Evolutionary conservation across 2,797 vertebrate species (phyloP).

Genomic region (Thunnus albacares): DNA sequence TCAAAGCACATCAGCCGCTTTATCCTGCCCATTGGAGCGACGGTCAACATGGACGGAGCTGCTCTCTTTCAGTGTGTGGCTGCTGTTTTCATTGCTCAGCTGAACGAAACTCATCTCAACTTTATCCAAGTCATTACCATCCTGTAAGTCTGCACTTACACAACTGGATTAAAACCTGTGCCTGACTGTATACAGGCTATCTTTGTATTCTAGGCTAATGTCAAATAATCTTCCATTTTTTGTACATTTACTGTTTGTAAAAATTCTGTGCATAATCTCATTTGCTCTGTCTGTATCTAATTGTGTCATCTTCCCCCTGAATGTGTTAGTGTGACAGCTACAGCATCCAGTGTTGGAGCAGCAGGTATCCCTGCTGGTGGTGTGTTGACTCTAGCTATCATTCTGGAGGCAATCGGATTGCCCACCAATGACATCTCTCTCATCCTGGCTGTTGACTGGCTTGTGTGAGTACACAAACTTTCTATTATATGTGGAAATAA

Average conservation of each 20-base stretch:
- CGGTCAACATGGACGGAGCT: constrained; percentile 95
- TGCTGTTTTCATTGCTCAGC: constrained; percentile 92
- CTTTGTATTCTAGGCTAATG: too few relatives aligned
- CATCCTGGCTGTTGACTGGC: constrained; percentile 94
- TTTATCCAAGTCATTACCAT: constrained; percentile 93
- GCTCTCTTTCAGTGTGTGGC: constrained; percentile 95
- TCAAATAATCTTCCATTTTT: too few relatives aligned
- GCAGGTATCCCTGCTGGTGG: constrained; percentile 93
- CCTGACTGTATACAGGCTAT: neutral
- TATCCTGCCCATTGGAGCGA: constrained; percentile 93
- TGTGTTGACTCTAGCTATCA: constrained; percentile 92
- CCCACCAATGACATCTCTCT: constrained; percentile 91
- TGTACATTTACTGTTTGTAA: neutral
- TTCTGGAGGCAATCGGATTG: constrained; percentile 91
- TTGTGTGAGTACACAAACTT: constrained; percentile 88
- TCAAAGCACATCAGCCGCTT: constrained; percentile 94
- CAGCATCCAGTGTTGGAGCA: constrained; percentile 93
- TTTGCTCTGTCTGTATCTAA: neutral
- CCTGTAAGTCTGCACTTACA: constrained; percentile 86
- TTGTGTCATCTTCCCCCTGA: constrained; percentile 1
- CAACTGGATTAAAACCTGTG: neutral
- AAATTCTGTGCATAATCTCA: neutral
- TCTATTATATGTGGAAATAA: neutral
- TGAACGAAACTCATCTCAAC: constrained; percentile 85
- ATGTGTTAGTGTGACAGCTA: constrained; percentile 89